Evolutionary conservation across 2,113 vertebrate species (phyloP).

Genomic region (Phyllostomus discolor): DNA sequence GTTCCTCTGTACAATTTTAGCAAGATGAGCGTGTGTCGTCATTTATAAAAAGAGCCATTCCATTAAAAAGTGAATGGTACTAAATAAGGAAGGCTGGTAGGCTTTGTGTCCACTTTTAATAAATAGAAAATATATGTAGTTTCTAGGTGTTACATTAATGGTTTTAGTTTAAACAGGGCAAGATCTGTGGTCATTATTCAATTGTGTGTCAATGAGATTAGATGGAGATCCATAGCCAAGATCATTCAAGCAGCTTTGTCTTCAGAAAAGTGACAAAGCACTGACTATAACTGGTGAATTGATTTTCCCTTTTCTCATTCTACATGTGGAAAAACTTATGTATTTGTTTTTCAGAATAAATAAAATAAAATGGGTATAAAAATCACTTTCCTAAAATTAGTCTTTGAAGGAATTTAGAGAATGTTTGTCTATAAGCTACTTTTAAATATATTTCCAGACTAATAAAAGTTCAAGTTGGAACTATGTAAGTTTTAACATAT

Average conservation of each 20-base stretch:
- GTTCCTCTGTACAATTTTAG: slow-evolving; percentile 44
- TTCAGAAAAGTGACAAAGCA: not conserved
- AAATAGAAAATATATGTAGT: not conserved
- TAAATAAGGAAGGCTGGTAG: not conserved
- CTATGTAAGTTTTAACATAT: not conserved
- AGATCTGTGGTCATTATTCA: not conserved
- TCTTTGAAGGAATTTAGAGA: not conserved
- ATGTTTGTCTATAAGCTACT: not conserved
- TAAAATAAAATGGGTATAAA: not conserved
- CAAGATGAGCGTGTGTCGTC: not conserved
- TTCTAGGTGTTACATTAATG: not conserved
- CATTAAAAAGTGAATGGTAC: not conserved
- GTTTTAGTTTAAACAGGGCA: not conserved
- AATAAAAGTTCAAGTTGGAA: not conserved
- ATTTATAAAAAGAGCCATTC: not conserved
- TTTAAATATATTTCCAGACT: slow-evolving; percentile 22
- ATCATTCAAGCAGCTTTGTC: not conserved
- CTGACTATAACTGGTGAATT: not conserved
- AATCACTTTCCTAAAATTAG: not conserved
- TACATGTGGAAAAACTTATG: not conserved
- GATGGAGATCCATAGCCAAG: not conserved
- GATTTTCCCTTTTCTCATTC: not conserved
- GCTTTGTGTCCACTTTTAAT: not conserved
- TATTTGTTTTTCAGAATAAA: slow-evolving; percentile 19
- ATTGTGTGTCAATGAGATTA: not conserved